Conservation (phyloP, 2,888 invertebrate genomes). For the Unio pictorum region DNA sequence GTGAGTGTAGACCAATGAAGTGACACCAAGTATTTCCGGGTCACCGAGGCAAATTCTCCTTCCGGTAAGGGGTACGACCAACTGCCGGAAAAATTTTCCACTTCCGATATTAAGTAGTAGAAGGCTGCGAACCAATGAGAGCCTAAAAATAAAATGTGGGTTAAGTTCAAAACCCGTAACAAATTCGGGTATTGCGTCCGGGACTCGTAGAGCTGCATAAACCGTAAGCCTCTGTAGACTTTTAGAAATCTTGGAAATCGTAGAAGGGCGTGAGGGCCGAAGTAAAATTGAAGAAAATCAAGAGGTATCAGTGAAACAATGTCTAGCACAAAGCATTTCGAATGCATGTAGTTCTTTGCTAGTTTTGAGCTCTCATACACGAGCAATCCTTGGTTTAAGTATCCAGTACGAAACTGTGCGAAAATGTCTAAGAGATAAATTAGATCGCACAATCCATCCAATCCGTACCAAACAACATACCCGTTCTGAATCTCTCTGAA, state of each 20-base stretch:
- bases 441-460: constrained; percentile 87
- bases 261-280: constrained; percentile 82
- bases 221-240: constrained; percentile 86
- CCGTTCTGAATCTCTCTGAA: constrained; percentile 86
- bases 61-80: constrained; percentile 77
- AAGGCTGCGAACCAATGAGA: constrained; percentile 99
- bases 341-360: constrained; percentile 89
- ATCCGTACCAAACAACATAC: constrained; percentile 59
- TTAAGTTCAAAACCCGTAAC: constrained; percentile 94
- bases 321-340: constrained; percentile 88
- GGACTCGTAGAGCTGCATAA: constrained; percentile 96
- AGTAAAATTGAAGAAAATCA: constrained; percentile 88
- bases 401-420: constrained; percentile 94
- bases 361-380: constrained; percentile 92
- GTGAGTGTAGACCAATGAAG: constrained; percentile 97
- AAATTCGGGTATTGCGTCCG: constrained; percentile 96
- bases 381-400: constrained; percentile 91
- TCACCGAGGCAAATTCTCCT: constrained; percentile 83
- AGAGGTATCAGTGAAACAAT: constrained; percentile 86
- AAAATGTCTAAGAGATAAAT: constrained; percentile 90
- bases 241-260: constrained; percentile 76
- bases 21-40: constrained; percentile 93
- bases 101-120: constrained; percentile 92
- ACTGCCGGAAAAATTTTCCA: constrained; percentile 73
- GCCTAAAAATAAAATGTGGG: constrained; percentile 93